phyloP scores from a whole-genome alignment of 2,888 invertebrate species.

The Polymixis lichenea region DNA sequence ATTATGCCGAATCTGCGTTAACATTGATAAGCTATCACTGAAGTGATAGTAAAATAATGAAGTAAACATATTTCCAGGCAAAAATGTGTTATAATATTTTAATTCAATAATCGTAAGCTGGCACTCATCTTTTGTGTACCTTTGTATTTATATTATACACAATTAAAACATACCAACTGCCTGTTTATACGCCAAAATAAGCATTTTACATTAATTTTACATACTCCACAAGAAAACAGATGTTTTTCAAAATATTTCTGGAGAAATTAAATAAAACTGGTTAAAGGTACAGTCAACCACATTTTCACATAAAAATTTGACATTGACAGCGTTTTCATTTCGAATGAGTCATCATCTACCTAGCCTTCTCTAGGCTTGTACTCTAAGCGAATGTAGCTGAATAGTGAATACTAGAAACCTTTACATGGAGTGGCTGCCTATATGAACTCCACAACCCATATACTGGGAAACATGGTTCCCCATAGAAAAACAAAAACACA shows the following conservation, averaged over 20 bases:
- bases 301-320: neutral
- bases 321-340: neutral
- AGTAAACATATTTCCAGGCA: neutral
- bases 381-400: neutral
- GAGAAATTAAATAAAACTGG: conserved; percentile 46
- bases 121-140: too few relatives aligned
- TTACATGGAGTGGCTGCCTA: neutral
- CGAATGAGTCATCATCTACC: neutral
- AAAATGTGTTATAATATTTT: neutral
- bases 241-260: conserved; percentile 41
- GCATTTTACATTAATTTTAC: conserved; percentile 20
- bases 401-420: neutral
- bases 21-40: conserved; percentile 36
- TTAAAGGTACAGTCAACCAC: neutral
- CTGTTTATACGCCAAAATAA: conserved; percentile 12
- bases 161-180: conserved; percentile 24
- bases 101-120: neutral
- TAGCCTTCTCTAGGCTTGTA: neutral
- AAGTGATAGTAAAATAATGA: neutral
- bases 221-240: conserved; percentile 18
- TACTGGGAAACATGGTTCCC: neutral
- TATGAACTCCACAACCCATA: neutral
- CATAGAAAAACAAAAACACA: neutral
- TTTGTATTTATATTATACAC: neutral
- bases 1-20: too few relatives aligned